A percentile compares a stretch with the other conserved stretches of the same genome.
phyloP scores from a whole-genome alignment of 1,140 invertebrate species.

The Magallana ariakensis region DNA sequence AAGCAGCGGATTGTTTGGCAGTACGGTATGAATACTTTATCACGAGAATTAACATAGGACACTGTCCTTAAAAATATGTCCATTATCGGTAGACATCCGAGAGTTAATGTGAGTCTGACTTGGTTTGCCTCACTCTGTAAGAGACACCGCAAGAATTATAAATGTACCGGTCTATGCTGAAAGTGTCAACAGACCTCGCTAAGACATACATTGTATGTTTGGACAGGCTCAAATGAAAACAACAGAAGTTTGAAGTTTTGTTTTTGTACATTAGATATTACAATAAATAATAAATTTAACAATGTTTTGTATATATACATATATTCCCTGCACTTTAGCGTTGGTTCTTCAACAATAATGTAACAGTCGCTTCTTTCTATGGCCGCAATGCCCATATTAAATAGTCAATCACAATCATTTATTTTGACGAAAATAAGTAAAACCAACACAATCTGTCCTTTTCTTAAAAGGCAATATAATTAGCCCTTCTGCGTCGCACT shows the following conservation, averaged over 20 bases:
- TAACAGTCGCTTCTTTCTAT: neutral
- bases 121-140: conserved; percentile 17
- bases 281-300: conserved; percentile 26
- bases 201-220: neutral
- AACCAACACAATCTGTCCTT: conserved; percentile 16
- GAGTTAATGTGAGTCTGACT: conserved; percentile 18
- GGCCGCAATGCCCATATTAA: neutral
- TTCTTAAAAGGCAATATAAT: conserved; percentile 9
- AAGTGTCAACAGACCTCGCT: neutral
- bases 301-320: conserved; percentile 20
- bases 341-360: neutral
- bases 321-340: conserved; percentile 20
- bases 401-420: neutral
- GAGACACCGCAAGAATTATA: conserved; percentile 8
- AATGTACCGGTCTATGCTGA: neutral
- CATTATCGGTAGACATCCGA: conserved; percentile 18
- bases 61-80: conserved; percentile 24
- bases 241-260: neutral
- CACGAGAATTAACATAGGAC: conserved; percentile 34
- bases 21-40: conserved; percentile 26
- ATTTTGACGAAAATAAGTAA: neutral
- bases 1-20: conserved; percentile 28
- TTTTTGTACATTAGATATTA: conserved; percentile 1
- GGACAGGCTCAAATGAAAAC: conserved; percentile 10
- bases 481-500: conserved; percentile 12